Evolutionary conservation across 1,140 invertebrate species (phyloP).

Genomic region (Gyrodactylus salaris): DNA sequence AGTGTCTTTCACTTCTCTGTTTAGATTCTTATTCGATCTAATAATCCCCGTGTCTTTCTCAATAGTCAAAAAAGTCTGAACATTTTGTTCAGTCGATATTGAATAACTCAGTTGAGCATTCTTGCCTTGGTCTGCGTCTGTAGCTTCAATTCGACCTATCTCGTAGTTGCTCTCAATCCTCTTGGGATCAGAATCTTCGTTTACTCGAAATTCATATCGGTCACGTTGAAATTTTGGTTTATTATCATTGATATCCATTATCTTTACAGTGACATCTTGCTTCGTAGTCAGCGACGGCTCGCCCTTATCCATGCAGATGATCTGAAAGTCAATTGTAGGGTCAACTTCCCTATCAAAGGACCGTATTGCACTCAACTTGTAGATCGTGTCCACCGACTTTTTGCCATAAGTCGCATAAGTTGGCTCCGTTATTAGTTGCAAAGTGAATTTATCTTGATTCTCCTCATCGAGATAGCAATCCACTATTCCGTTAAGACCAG

Average conservation of each 20-base stretch:
- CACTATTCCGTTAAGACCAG: background rate
- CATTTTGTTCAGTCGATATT: background rate
- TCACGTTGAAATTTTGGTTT: background rate
- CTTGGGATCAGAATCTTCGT: background rate
- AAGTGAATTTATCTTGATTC: background rate
- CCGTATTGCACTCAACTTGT: background rate
- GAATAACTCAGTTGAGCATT: constrained; percentile 2
- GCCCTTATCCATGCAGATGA: background rate
- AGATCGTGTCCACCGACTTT: background rate
- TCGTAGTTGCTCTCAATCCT: background rate
- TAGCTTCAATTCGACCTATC: background rate
- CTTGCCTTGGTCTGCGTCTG: background rate
- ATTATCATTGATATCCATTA: constrained; percentile 2
- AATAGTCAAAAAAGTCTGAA: background rate
- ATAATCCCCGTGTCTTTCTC: background rate
- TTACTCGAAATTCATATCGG: background rate
- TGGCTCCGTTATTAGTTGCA: background rate
- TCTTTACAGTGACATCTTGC: background rate
- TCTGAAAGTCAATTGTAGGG: background rate
- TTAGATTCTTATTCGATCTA: background rate
- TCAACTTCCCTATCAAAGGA: background rate
- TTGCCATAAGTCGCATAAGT: background rate
- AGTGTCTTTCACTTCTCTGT: constrained; percentile 4
- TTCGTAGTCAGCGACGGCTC: background rate
- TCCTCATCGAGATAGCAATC: background rate